Conservation (phyloP, 2,888 invertebrate species). For the Cantharis rustica region DNA sequence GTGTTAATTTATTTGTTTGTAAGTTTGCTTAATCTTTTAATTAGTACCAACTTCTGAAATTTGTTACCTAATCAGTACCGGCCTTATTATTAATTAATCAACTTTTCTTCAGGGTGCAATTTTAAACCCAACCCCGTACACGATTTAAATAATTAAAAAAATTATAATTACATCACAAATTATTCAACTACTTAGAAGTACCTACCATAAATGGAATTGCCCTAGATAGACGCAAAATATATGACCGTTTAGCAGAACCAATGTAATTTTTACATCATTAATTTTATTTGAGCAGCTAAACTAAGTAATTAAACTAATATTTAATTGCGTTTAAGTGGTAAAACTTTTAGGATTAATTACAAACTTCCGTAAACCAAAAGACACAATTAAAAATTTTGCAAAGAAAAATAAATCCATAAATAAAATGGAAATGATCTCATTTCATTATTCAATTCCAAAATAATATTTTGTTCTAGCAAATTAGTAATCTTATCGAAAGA, state of each 20-base stretch:
- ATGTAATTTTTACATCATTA: neutral
- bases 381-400: neutral
- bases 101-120: neutral
- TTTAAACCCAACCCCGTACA: neutral
- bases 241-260: neutral
- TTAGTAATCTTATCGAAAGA: neutral
- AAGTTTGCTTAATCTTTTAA: constrained; percentile 1
- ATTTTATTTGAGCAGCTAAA: neutral
- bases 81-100: neutral
- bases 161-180: neutral
- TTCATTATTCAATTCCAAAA: neutral
- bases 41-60: neutral
- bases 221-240: neutral
- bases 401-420: neutral
- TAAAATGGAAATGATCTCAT: neutral
- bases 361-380: neutral
- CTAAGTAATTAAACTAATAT: neutral
- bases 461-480: neutral
- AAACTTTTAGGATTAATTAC: neutral
- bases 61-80: neutral
- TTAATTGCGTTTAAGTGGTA: neutral
- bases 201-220: neutral
- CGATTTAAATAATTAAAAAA: neutral
- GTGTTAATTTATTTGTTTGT: constrained; percentile 8
- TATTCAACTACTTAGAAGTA: neutral